Evolutionary conservation across 2,888 invertebrate genomes (phyloP), one percentile per base, ranked within the genome.

Genomic region (Agrochola lota): DNA sequence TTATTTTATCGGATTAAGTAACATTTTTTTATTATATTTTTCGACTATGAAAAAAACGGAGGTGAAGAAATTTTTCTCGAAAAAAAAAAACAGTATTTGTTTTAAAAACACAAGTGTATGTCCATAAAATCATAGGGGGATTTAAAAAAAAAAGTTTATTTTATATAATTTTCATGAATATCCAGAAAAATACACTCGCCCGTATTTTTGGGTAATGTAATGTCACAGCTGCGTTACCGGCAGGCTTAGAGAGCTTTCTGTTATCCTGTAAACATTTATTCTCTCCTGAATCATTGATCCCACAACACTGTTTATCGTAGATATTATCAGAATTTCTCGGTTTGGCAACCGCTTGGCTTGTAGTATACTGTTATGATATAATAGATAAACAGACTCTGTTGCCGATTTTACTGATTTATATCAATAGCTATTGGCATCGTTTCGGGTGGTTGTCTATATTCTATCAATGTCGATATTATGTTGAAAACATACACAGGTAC

Each of bases 311-410:
- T 82, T 57, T 64, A 78, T 52, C 49, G 57, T 8, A 35, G 57
- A 78, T 74, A 35, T 6, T 43, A 59, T 30, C 73, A 23, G 30
- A 80, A 63, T 57, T 35, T 62, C 67, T 49, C 63, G 63, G 26
- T 76, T 80, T 80, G 83, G 83, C 79, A 68, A 63, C 40, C 57
- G 49, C 12, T 49, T 57, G n/a, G 40, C 63, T 64, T 15, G 40
- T 57, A 40, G 55, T 30, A 64, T 40, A 81, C 12, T 64, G 12
- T 81, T 57, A 73, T 35, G 15, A 15, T 15, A 9, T 7, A 11
- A 57, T 57, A 64, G 55, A 72, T 73, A 81, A 35, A 81, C 49
- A 59, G 30, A 8, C 17, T 43, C 20, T 66, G 57, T 78, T 66
- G 68, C 63, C 49, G 57, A 68, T 67, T 23, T 67, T 20, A 23